Evolutionary conservation across 2,113 vertebrate genomes (phyloP), one percentile per base, ranked within the genome.

Genomic region (Paralichthys olivaceus): DNA sequence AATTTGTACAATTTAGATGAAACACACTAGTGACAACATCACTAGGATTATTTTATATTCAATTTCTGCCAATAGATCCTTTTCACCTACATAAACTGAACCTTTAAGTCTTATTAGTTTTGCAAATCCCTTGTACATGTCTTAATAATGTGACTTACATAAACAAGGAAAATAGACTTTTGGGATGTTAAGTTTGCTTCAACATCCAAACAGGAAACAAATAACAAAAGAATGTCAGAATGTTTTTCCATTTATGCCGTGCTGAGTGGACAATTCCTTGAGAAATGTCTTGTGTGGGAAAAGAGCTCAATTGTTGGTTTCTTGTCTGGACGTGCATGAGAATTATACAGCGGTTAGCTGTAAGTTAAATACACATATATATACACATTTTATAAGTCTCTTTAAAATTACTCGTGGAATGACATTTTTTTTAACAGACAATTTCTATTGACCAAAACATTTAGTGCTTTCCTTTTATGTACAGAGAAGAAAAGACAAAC

Each of bases 321-420:
- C 56, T 56, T 68, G 40, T 67, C 56, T 79, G 53, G 49, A 26
- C 55, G 56, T 54, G 66, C 56, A 34, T 37, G 5, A 68, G 79
- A 67, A 40, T 15, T 14, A 20, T 2, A 3, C 14, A 57, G 20
- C 60, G 61, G 54, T 22, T 62, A 55, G 57, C 54, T 34, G n/a
- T 53, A 60, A 59, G 5, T 60, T 37, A 49, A 61, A 28, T 7
- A 12, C 19, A 28, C 37, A 66, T 45, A 70, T 40, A 11, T 9
- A 34, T n/a, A n/a, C 37, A 61, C 2, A 32, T 51, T 25, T 17
- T 7, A 54, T 2, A 26, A 53, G 8, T 53, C 51, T 45, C 43
- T 37, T 12, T 2, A 37, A 37, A 37, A 37, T 37, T 11, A 37
- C 43, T 45, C 1, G 20, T 9, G 20, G 11, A 5, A 51, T 53